Conservation (phyloP, 2,113 vertebrate species). For the Amazona vittata region DNA sequence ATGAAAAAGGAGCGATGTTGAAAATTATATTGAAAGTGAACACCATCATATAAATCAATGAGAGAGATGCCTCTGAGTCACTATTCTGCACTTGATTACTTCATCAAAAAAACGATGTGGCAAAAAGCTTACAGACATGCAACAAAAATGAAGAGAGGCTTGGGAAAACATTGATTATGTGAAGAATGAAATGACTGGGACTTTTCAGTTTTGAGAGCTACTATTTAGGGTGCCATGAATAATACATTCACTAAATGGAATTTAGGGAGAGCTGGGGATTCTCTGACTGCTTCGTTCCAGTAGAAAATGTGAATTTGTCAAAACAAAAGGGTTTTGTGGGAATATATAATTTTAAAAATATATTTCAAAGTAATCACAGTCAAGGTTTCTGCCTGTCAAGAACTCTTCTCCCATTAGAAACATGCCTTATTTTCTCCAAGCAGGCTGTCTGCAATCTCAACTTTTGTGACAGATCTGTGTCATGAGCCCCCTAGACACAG, state of each 20-base stretch:
- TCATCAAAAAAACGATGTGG: neutral
- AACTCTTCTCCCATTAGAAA: neutral
- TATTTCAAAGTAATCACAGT: neutral
- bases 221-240: neutral
- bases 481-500: neutral
- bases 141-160: neutral
- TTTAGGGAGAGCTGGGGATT: neutral
- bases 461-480: neutral
- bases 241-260: neutral
- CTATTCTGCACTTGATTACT: neutral
- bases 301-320: neutral
- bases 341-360: neutral
- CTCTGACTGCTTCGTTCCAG: neutral
- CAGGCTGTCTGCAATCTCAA: neutral
- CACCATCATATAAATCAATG: constrained; percentile 13
- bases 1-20: neutral
- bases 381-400: neutral
- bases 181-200: neutral
- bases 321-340: neutral
- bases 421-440: neutral
- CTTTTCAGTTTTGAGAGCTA: neutral
- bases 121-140: neutral
- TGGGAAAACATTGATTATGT: neutral
- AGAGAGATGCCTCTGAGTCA: neutral
- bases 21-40: neutral